Conservation (phyloP, 1,140 invertebrate species). For the Bicyclus anynana region DNA sequence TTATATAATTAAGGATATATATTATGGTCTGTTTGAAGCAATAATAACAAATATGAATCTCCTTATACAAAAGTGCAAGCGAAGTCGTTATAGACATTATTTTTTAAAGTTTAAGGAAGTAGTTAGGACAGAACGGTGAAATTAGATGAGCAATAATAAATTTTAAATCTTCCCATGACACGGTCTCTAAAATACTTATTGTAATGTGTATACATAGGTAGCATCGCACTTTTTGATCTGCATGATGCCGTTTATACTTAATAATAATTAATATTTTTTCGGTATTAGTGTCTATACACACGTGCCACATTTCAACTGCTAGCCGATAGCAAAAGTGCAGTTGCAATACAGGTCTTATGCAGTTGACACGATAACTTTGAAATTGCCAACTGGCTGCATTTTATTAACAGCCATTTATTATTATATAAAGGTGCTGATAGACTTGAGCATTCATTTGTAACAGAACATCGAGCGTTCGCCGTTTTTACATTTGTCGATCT, state of each 20-base stretch:
- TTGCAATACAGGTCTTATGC: too few species aligned
- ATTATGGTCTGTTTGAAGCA: conserved; percentile 48
- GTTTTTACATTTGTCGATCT: too few species aligned
- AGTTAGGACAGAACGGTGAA: conserved; percentile 10
- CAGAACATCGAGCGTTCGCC: too few species aligned
- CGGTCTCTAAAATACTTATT: conserved; percentile 1
- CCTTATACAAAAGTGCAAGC: conserved; percentile 17
- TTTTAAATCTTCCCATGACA: conserved; percentile 18
- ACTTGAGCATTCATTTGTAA: too few species aligned
- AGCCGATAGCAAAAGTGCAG: too few species aligned
- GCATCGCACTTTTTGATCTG: conserved; percentile 19
- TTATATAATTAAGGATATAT: conserved; percentile 28
- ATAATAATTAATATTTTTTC: conserved; percentile 24
- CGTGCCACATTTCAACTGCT: too few species aligned
- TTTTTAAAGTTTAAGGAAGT: conserved; percentile 8
- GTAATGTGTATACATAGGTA: conserved; percentile 9
- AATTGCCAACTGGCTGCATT: too few species aligned
- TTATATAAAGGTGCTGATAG: too few species aligned
- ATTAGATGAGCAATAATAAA: conserved; percentile 30
- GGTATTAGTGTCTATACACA: conserved; percentile 18
- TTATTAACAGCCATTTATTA: too few species aligned
- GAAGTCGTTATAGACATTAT: conserved; percentile 17
- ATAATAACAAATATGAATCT: conserved; percentile 44
- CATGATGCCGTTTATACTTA: conserved; percentile 25
- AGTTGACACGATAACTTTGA: too few species aligned